These are phyloP conservation scores for Apeira syringaria DNA, from an alignment of 2,888 invertebrate genomes.

Conservation along the genomic window DNA sequence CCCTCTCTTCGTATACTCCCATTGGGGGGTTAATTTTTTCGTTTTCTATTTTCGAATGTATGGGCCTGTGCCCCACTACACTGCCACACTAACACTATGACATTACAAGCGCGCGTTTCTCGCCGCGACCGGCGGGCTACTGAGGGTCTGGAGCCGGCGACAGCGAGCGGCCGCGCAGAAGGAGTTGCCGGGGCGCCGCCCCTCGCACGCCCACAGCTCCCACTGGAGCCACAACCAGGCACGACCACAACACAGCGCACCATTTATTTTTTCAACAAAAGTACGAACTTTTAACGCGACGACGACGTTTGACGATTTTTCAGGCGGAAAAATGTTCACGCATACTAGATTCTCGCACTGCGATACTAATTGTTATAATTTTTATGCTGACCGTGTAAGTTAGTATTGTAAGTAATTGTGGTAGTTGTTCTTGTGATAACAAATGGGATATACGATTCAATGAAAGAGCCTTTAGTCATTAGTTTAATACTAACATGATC, in stretches of 20 bases:
- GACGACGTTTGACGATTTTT: conserved; percentile 24
- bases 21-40: conserved; percentile 88
- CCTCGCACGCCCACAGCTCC: conserved; percentile 48
- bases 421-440: no score
- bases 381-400: conserved; percentile 7
- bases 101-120: conserved; percentile 61
- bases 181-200: conserved; percentile 35
- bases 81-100: conserved; percentile 67
- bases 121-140: conserved; percentile 63
- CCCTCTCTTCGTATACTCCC: conserved; percentile 96
- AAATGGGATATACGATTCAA: no score
- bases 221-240: conserved; percentile 28
- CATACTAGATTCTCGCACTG: conserved; percentile 16
- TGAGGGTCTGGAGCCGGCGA: conserved; percentile 45
- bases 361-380: conserved; percentile 4
- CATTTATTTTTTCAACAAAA: conserved; percentile 37
- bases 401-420: no score
- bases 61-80: conserved; percentile 79
- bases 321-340: conserved; percentile 23
- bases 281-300: conserved; percentile 40
- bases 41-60: conserved; percentile 78
- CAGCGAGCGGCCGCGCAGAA: conserved; percentile 36
- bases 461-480: no score
- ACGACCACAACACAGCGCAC: conserved; percentile 37
- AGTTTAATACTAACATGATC: no score